Conservation (phyloP, 2,113 vertebrate genomes). For the Pithys albifrons region DNA sequence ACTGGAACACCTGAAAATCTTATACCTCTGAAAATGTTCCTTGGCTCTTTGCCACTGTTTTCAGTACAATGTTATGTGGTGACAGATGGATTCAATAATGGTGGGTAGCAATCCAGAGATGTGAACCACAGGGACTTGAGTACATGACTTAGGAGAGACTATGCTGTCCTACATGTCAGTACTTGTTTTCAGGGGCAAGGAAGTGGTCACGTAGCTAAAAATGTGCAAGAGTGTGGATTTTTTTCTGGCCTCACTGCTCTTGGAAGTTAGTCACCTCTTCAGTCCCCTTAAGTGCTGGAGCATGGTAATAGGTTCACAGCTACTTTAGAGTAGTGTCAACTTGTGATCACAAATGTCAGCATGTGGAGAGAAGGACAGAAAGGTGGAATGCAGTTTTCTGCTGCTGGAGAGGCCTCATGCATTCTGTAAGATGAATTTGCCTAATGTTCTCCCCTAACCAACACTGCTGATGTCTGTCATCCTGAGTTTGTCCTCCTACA, state of each 20-base stretch:
- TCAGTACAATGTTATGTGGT: not conserved
- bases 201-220: not conserved
- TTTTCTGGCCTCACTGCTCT: not conserved
- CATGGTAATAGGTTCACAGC: not conserved
- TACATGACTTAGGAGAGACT: not conserved
- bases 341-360: not conserved
- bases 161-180: not conserved
- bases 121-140: not conserved
- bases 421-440: not conserved
- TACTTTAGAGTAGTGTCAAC: not conserved
- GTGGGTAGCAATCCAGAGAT: not conserved
- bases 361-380: not conserved
- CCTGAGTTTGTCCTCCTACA: not conserved
- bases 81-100: constrained; percentile 17
- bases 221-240: not conserved
- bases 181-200: not conserved
- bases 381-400: not conserved
- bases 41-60: constrained; percentile 15
- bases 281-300: not conserved
- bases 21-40: not conserved
- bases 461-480: not conserved
- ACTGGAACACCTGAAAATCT: constrained; percentile 16
- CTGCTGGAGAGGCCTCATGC: not conserved
- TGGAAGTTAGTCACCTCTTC: not conserved
- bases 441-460: not conserved